These are phyloP conservation scores for Molorchus minor DNA, from an alignment of 2,888 invertebrate species.

Conservation along the genomic window DNA sequence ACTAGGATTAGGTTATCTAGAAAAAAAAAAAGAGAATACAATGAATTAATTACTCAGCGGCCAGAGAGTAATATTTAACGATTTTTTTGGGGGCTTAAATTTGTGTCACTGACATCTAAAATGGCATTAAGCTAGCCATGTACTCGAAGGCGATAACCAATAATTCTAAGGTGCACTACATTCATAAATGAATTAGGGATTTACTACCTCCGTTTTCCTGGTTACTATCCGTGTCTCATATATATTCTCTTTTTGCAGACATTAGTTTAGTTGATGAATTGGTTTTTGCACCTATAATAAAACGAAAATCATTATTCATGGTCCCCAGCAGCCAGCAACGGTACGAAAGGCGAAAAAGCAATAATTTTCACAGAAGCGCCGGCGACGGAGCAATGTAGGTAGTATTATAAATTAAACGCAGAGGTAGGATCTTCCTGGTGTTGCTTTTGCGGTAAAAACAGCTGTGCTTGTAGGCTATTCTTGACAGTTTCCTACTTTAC, in stretches of 20 bases:
- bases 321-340: slow-evolving; percentile 36
- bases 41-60: too few relatives aligned
- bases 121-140: too few relatives aligned
- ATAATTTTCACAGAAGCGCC: slow-evolving; percentile 39
- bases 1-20: too few relatives aligned
- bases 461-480: slow-evolving; percentile 37
- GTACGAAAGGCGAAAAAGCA: slow-evolving; percentile 40
- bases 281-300: slow-evolving; percentile 45
- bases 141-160: too few relatives aligned
- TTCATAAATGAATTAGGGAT: too few relatives aligned
- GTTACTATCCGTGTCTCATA: slow-evolving; percentile 29
- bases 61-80: too few relatives aligned
- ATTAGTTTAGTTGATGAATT: slow-evolving; percentile 44
- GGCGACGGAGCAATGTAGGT: slow-evolving; percentile 28
- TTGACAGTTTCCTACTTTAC: slow-evolving; percentile 20
- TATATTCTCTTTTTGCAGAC: slow-evolving; percentile 38
- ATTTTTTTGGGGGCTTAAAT: too few relatives aligned
- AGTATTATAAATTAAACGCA: slow-evolving; percentile 43
- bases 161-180: too few relatives aligned
- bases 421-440: slow-evolving; percentile 40
- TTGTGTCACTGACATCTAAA: too few relatives aligned
- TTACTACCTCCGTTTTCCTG: slow-evolving; percentile 26
- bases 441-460: slow-evolving; percentile 40
- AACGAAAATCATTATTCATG: slow-evolving; percentile 49
- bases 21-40: too few relatives aligned